Evolutionary conservation across 2,888 invertebrate species (phyloP).

Genomic region (Ganaspis brasiliensis): DNA sequence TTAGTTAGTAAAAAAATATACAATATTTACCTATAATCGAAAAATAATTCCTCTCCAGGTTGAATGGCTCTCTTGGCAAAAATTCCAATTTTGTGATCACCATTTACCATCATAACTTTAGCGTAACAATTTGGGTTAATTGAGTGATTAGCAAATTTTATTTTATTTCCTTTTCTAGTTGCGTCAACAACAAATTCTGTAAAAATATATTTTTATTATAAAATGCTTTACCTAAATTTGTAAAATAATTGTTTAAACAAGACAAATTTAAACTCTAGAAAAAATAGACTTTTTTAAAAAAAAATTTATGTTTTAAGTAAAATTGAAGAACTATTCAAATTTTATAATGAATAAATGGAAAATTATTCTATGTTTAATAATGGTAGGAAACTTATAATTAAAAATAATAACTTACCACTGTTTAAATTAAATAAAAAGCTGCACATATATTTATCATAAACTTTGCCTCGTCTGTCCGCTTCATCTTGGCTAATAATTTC

Average conservation of each 20-base stretch:
- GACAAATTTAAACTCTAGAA: too few relatives aligned
- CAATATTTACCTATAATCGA: conserved; percentile 91
- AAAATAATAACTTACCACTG: conserved; percentile 86
- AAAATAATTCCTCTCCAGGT: conserved; percentile 98
- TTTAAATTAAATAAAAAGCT: conserved; percentile 81
- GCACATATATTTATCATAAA: conserved; percentile 76
- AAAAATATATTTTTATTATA: conserved; percentile 54
- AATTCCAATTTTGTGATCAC: conserved; percentile 96
- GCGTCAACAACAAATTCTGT: conserved; percentile 99
- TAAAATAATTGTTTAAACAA: too few relatives aligned
- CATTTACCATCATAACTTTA: conserved; percentile 98
- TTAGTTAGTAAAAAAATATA: background rate
- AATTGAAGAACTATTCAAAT: too few relatives aligned
- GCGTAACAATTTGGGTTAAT: conserved; percentile 99
- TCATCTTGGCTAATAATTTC: conserved; percentile 99
- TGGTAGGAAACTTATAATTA: too few relatives aligned
- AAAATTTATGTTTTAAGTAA: too few relatives aligned
- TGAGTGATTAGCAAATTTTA: conserved; percentile 99
- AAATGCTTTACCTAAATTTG: too few relatives aligned
- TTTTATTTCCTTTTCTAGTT: conserved; percentile 99
- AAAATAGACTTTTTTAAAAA: too few relatives aligned
- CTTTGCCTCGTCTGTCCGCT: conserved; percentile 98
- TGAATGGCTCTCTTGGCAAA: conserved; percentile 98
- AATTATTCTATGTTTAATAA: too few relatives aligned
- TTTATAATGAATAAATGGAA: too few relatives aligned